These are phyloP conservation scores for Phaonia tiefii DNA, from an alignment of 2,888 invertebrate genomes.

Conservation along the genomic window DNA sequence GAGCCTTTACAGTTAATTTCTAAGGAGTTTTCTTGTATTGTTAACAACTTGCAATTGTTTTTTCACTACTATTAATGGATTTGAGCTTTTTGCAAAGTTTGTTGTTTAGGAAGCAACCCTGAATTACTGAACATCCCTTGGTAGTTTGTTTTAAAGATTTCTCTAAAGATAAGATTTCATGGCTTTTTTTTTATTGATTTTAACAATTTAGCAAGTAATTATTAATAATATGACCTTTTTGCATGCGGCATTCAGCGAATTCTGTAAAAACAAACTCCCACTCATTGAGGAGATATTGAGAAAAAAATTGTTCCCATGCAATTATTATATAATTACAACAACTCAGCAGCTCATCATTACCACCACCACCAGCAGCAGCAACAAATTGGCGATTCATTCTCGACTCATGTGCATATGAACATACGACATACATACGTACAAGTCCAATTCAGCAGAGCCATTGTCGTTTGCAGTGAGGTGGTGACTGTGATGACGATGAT, in stretches of 20 bases:
- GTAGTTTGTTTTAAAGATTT: not conserved
- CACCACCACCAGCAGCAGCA: not conserved
- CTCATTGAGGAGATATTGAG: not conserved
- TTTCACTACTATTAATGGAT: too few relatives aligned
- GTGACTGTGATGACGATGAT: not conserved
- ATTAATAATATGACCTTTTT: not conserved
- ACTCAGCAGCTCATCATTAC: not conserved
- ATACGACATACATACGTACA: not conserved
- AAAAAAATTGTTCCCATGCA: constrained; percentile 5
- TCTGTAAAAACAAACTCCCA: constrained; percentile 6
- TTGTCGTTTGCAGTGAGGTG: not conserved
- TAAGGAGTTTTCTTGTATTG: too few relatives aligned
- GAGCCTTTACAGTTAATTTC: too few relatives aligned
- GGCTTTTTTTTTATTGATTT: not conserved
- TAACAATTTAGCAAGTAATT: not conserved
- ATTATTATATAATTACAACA: constrained; percentile 8
- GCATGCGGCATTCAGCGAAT: not conserved
- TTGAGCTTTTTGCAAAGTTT: too few relatives aligned
- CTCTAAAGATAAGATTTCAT: not conserved
- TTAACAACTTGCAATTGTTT: too few relatives aligned
- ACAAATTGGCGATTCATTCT: not conserved
- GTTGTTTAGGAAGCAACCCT: not conserved
- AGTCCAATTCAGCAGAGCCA: too few relatives aligned
- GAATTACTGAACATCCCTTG: not conserved
- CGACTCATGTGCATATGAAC: not conserved